Conservation (phyloP, 2,113 vertebrate species). For the Coptodon bakossiorum region DNA sequence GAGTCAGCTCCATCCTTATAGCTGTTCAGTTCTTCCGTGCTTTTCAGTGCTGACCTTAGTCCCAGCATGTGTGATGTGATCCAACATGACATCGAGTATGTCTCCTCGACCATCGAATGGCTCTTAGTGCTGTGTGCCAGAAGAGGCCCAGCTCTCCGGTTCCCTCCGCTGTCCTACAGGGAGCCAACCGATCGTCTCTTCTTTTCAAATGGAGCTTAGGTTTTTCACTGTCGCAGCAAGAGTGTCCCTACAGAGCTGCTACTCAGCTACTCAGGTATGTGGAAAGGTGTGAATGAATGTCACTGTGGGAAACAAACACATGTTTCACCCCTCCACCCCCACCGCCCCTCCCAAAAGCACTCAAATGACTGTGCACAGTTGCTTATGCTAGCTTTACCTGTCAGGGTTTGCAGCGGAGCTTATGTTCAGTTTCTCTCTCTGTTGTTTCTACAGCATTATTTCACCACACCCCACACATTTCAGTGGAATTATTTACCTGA, state of each 20-base stretch:
- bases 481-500: background rate
- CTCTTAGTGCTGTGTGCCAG: conserved; percentile 43
- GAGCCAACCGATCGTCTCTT: conserved; percentile 18
- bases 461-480: background rate
- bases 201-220: conserved; percentile 30
- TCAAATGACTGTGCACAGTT: background rate
- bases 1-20: conserved; percentile 15
- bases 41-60: conserved; percentile 52
- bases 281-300: conserved; percentile 4
- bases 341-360: background rate
- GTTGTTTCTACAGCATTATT: background rate
- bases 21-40: background rate
- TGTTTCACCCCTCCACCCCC: background rate
- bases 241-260: background rate
- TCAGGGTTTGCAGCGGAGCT: background rate
- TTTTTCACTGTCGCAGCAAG: background rate
- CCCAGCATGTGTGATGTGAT: conserved; percentile 54
- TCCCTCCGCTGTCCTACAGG: conserved; percentile 1
- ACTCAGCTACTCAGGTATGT: background rate
- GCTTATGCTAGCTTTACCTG: background rate
- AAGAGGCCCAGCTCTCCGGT: conserved; percentile 17
- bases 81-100: conserved; percentile 57
- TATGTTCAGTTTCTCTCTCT: background rate
- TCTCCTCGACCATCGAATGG: conserved; percentile 39
- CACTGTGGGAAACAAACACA: background rate